Evolutionary conservation across 2,888 invertebrate genomes (phyloP), one percentile per base, ranked within the genome.

Genomic region (Platycheirus albimanus): DNA sequence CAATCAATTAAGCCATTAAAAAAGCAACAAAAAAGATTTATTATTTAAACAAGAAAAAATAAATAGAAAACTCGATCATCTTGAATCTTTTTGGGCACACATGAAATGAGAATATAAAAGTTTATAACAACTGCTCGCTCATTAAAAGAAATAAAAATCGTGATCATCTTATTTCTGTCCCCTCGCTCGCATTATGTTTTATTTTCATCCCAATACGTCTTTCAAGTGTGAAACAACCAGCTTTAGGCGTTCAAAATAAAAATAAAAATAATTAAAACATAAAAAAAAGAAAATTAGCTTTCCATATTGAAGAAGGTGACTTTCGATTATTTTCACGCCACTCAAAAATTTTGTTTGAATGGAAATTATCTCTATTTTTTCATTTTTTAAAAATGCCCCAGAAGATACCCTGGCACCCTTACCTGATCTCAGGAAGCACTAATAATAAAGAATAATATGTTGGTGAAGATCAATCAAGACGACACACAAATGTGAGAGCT

Each of bases 291-390:
- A 77, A 71, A 81, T 81, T 77, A 71, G 81, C 71, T 81, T 81
- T 81, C 77, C 58, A 66, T 70, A n/a, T n/a, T n/a, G n/a, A n/a
- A n/a, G 58, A 76, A 71, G 71, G 81, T 71, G 71, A 81, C 80
- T 81, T 81, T 81, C 81, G 81, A 71, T 81, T 76, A 71, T 71
- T 63, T 69, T 77, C 36, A 28, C 51, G 79, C 49, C 75, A 63
- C 74, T 43, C 49, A 70, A 36, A 11, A 19, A 38, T 56, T 51
- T 17, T 17, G 1, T 43, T 38, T 33, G 45, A 30, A 61, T 49
- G 52, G 41, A 77, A 77, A 71, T 47, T 81, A 77, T 77, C 71
- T 81, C 70, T 67, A 81, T 66, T 67, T 19, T 2, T 49, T 54
- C 54, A 63, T 69, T 63, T 56, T 36, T 45, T 8, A 33, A 4